Conservation (phyloP, 2,797 vertebrate species). For the Anniella stebbinsi region DNA sequence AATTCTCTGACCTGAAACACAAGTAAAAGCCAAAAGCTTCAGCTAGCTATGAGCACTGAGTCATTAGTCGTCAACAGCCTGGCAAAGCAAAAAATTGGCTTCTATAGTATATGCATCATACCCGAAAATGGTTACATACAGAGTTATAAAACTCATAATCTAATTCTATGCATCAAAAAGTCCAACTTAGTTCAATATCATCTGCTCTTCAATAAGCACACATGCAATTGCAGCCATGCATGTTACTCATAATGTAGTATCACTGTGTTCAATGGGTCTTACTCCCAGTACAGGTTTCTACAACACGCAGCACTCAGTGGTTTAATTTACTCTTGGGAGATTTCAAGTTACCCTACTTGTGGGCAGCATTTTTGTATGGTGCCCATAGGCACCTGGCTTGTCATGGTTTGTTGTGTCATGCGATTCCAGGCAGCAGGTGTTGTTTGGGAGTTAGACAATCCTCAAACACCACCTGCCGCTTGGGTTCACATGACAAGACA, state of each 20-base stretch:
- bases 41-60: not conserved
- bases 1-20: not conserved
- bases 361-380: too few species aligned
- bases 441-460: too few species aligned
- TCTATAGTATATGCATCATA: not conserved
- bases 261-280: not conserved
- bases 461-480: too few species aligned
- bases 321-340: too few species aligned
- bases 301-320: too few species aligned
- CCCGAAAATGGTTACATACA: not conserved
- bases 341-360: too few species aligned
- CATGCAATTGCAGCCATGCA: not conserved
- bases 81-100: not conserved
- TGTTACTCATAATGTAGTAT: not conserved
- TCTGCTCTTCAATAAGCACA: not conserved
- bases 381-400: too few species aligned
- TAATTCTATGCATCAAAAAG: not conserved
- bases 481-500: too few species aligned
- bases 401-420: too few species aligned
- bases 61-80: not conserved
- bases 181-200: not conserved
- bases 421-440: too few species aligned
- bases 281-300: too few species aligned
- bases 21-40: not conserved
- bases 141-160: not conserved